Evolutionary conservation across 2,797 vertebrate genomes (phyloP).

Genomic region (Sandelia bainsii): DNA sequence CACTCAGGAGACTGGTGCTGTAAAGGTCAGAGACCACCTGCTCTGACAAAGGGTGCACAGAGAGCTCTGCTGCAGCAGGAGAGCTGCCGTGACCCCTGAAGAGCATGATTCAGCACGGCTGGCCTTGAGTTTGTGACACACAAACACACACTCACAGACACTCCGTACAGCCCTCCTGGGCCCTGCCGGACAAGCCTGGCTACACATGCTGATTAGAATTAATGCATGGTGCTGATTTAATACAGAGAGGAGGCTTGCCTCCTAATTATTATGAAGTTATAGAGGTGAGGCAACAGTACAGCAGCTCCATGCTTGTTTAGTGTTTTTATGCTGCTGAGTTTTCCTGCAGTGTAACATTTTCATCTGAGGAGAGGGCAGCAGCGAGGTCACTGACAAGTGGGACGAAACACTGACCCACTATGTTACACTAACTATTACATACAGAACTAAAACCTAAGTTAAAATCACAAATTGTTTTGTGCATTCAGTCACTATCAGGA

Average conservation of each 20-base stretch:
- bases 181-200: conserved; percentile 74
- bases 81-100: conserved; percentile 72
- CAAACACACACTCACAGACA: neutral
- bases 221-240: conserved; percentile 77
- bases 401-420: neutral
- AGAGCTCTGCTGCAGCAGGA: conserved; percentile 35
- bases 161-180: conserved; percentile 38
- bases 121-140: conserved; percentile 22
- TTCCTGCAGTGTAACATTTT: conserved; percentile 9
- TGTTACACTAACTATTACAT: neutral
- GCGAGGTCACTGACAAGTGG: neutral
- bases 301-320: conserved; percentile 28
- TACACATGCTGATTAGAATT: conserved; percentile 81
- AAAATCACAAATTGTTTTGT: too few relatives aligned
- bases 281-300: conserved; percentile 59
- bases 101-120: conserved; percentile 69
- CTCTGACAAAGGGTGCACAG: conserved; percentile 37
- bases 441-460: neutral
- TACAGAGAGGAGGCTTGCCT: conserved; percentile 68
- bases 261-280: conserved; percentile 76
- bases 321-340: conserved; percentile 20
- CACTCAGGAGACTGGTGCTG: conserved; percentile 35
- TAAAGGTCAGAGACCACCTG: conserved; percentile 75
- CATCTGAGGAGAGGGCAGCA: neutral
- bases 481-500: too few relatives aligned